These are phyloP conservation scores for Bicyclus anynana DNA, from an alignment of 1,140 invertebrate species.

Conservation along the genomic window DNA sequence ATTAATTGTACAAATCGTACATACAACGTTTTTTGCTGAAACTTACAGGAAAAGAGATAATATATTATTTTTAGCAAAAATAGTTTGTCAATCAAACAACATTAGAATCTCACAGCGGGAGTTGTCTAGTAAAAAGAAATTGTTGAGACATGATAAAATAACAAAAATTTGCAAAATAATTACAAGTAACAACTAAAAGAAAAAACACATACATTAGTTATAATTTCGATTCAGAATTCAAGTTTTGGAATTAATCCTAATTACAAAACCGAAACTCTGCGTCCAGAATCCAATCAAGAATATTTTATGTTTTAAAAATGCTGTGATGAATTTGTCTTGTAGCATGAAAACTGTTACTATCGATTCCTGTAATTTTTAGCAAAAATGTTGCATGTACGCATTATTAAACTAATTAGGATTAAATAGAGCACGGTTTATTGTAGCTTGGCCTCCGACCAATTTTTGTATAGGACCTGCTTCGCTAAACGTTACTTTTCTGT, in stretches of 20 bases:
- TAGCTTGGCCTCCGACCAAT: too few species aligned
- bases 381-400: background rate
- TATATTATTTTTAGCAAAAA: background rate
- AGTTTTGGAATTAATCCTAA: background rate
- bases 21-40: slow-evolving; percentile 2
- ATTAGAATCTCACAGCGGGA: too few species aligned
- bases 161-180: background rate
- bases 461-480: too few species aligned
- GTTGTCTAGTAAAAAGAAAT: too few species aligned
- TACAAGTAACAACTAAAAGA: too few species aligned
- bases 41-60: slow-evolving; percentile 6
- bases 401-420: background rate
- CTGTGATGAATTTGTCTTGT: background rate
- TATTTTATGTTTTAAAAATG: background rate
- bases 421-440: too few species aligned
- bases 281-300: background rate
- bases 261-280: background rate
- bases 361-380: background rate
- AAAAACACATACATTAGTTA: too few species aligned
- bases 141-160: too few species aligned
- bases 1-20: background rate
- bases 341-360: background rate
- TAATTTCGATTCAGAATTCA: background rate
- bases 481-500: too few species aligned
- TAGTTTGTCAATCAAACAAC: background rate